Evolutionary conservation across 1,140 invertebrate genomes (phyloP), one percentile per base, ranked within the genome.

Genomic region (Tetragnatha versicolor): DNA sequence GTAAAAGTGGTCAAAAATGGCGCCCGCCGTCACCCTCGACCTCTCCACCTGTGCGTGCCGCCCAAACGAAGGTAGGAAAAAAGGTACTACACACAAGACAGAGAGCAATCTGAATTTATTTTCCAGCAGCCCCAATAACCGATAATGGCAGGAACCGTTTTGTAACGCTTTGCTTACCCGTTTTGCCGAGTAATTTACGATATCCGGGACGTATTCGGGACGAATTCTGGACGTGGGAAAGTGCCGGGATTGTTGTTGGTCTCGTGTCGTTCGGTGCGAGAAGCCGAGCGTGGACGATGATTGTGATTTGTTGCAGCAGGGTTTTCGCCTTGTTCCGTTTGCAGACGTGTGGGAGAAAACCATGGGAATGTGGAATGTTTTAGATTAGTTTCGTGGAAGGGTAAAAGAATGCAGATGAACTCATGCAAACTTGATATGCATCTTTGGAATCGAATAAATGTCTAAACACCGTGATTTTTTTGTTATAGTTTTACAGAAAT

Each of bases 91-190:
- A 47, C 42, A 65, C n/a, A 65, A 35, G 35, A 60, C 25, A 10
- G 9, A 9, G 3, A 29, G 61, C 61, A 65, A 65, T 65, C 61
- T 22, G 39, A 65, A 65, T 65, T 65, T 39, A 42, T n/a, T 65
- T 65, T 65, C 61, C 35, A 65, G 29, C 61, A 65, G 35, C 39
- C 35, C 61, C 61, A 65, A 65, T 65, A 65, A 65, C 35, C 61
- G 61, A 65, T 65, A 65, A 65, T 65, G 37, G 61, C 5, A 37
- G 61, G 22, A 25, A 42, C 55, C 55, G 55, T 58, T 58, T 58
- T 58, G 55, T 58, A 31, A 58, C 55, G 55, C 27, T 58, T 58
- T 58, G 55, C 29, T 58, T 58, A 31, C n/a, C 14, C 55, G 14
- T 58, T 22, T 17, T 31, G 2, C 14, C 6, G 25, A 20, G 37